Conservation (phyloP, 1,140 invertebrate species). For the Drosophila carrolli region DNA sequence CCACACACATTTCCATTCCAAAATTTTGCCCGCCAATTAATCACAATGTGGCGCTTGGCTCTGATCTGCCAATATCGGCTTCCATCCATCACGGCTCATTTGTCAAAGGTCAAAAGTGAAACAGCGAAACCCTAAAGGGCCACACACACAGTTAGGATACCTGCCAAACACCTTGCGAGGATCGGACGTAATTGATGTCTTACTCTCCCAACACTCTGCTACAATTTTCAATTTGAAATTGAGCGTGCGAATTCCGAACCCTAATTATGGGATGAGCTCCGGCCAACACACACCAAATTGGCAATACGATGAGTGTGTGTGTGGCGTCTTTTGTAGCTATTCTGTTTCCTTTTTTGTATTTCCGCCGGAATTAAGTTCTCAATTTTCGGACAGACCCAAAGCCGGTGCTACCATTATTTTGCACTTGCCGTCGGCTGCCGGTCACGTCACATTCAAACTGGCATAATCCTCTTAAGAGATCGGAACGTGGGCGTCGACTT, state of each 20-base stretch:
- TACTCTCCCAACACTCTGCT: slow-evolving; percentile 46
- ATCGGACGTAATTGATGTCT: slow-evolving; percentile 70
- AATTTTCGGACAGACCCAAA: slow-evolving; percentile 30
- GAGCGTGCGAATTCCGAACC: slow-evolving; percentile 79
- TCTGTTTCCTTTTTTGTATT: slow-evolving; percentile 44
- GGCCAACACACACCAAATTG: slow-evolving; percentile 27
- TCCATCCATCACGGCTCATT: slow-evolving; percentile 69
- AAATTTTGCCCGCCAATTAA: slow-evolving; percentile 58
- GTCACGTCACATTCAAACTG: slow-evolving; percentile 69
- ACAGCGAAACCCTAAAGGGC: slow-evolving; percentile 23
- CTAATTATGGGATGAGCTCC: slow-evolving; percentile 71
- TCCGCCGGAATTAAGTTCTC: slow-evolving; percentile 78
- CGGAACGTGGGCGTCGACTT: slow-evolving; percentile 67
- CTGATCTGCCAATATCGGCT: slow-evolving; percentile 41
- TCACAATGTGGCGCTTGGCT: slow-evolving; percentile 70
- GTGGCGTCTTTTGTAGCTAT: slow-evolving; percentile 8
- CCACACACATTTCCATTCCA: slow-evolving; percentile 26
- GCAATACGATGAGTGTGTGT: slow-evolving; percentile 28
- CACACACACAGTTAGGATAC: slow-evolving; percentile 54
- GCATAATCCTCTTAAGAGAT: slow-evolving; percentile 71
- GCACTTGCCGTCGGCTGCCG: slow-evolving; percentile 61
- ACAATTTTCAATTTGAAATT: slow-evolving; percentile 80
- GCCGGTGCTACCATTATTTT: slow-evolving; percentile 45
- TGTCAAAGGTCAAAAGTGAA: slow-evolving; percentile 69
- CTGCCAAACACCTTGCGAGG: slow-evolving; percentile 56